Evolutionary conservation across 2,888 invertebrate genomes (phyloP).

Genomic region (Volucella bombylans): DNA sequence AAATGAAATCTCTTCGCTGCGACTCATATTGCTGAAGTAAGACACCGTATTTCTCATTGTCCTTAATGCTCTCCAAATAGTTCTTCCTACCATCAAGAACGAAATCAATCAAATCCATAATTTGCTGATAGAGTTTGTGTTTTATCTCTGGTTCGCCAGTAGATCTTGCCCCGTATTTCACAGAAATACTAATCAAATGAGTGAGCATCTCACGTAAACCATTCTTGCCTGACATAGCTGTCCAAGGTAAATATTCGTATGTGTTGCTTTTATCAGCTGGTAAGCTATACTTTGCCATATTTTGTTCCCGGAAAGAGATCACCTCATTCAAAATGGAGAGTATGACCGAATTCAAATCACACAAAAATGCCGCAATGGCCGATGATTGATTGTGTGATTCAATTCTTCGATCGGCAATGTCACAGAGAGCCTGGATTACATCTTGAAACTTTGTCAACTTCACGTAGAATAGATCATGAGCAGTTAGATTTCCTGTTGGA

Average conservation of each 20-base stretch:
- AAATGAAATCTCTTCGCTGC: constrained; percentile 86
- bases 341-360: constrained; percentile 85
- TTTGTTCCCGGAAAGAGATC: constrained; percentile 85
- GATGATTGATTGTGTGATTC: constrained; percentile 85
- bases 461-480: constrained; percentile 90
- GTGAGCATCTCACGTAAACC: constrained; percentile 83
- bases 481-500: constrained; percentile 84
- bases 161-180: constrained; percentile 81
- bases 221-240: constrained; percentile 85
- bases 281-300: constrained; percentile 83
- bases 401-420: constrained; percentile 85
- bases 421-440: constrained; percentile 86
- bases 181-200: constrained; percentile 81
- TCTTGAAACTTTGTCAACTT: constrained; percentile 87
- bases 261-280: constrained; percentile 79
- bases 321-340: constrained; percentile 87
- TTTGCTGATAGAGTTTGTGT: constrained; percentile 86
- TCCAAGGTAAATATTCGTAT: constrained; percentile 90
- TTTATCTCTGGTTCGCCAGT: constrained; percentile 80
- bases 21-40: constrained; percentile 86
- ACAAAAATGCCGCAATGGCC: constrained; percentile 84
- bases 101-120: constrained; percentile 87
- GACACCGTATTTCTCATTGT: constrained; percentile 84
- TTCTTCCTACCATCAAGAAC: constrained; percentile 88
- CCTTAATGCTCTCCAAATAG: constrained; percentile 87